Percentiles rank a stretch among this genome's conserved stretches.
These are phyloP conservation scores for Laodelphax striatellus DNA, from an alignment of 1,140 invertebrate genomes.

Conservation along the genomic window DNA sequence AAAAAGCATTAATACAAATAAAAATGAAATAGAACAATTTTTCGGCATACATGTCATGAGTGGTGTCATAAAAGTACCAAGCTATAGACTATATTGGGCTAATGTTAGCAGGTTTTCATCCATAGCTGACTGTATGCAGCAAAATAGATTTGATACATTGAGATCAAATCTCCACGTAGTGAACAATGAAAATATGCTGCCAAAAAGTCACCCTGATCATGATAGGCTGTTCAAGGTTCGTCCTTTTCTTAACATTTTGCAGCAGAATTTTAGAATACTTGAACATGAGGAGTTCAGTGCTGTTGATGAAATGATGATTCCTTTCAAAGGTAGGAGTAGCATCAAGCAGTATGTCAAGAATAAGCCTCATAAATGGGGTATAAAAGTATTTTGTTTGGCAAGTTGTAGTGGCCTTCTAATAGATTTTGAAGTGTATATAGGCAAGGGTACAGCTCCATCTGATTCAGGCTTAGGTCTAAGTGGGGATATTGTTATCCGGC, in stretches of 20 bases:
- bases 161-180: neutral
- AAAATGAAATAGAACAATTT: conserved; percentile 12
- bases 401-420: conserved; percentile 6
- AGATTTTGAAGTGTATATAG: conserved; percentile 10
- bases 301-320: conserved; percentile 20
- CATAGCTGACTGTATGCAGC: neutral
- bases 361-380: conserved; percentile 28
- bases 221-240: conserved; percentile 1
- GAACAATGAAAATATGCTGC: neutral
- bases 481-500: conserved; percentile 8
- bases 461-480: conserved; percentile 4
- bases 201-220: neutral
- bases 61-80: conserved; percentile 17
- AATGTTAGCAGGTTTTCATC: neutral
- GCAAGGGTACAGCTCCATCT: conserved; percentile 7
- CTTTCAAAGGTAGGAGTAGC: conserved; percentile 18
- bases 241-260: conserved; percentile 3
- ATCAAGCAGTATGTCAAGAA: conserved; percentile 24
- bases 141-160: neutral
- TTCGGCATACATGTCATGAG: conserved; percentile 19
- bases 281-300: conserved; percentile 2
- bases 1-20: neutral
- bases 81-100: conserved; percentile 22
- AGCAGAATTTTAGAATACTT: conserved; percentile 11
- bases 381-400: conserved; percentile 17